Conservation (phyloP, 2,888 invertebrate genomes). For the Leptinotarsa juncta region DNA sequence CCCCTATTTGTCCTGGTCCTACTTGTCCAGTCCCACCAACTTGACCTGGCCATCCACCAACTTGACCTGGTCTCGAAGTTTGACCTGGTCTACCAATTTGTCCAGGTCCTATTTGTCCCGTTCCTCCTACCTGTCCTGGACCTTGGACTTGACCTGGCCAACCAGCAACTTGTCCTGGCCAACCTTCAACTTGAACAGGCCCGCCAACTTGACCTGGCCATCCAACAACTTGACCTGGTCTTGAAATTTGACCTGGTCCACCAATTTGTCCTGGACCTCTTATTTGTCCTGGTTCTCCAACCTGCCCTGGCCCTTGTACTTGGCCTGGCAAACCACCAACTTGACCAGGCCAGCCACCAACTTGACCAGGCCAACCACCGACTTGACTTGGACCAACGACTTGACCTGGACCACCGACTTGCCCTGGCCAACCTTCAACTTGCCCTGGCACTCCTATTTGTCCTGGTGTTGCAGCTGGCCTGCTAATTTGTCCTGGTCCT, state of each 20-base stretch:
- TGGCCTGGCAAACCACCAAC: conserved; percentile 29
- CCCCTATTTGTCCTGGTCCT: conserved; percentile 25
- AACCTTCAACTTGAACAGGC: conserved; percentile 34
- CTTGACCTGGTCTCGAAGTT: conserved; percentile 31
- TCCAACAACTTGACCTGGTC: conserved; percentile 26
- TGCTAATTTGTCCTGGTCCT: conserved; percentile 40
- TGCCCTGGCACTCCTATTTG: conserved; percentile 26
- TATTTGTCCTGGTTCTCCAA: conserved; percentile 17
- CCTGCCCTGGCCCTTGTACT: conserved; percentile 30
- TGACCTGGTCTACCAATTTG: conserved; percentile 25
- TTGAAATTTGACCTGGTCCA: conserved; percentile 35
- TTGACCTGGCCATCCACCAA: conserved; percentile 18
- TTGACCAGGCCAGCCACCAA: conserved; percentile 34
- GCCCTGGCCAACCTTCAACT: conserved; percentile 25
- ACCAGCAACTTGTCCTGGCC: conserved; percentile 41
- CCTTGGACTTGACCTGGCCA: conserved; percentile 27
- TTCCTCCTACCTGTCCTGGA: conserved; percentile 20
- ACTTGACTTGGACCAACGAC: conserved; percentile 8
- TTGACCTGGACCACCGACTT: conserved; percentile 33
- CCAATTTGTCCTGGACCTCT: conserved; percentile 31
- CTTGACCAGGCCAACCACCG: conserved; percentile 24
- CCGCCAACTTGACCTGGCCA: conserved; percentile 30
- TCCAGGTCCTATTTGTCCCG: neutral
- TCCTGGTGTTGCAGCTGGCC: conserved; percentile 27
- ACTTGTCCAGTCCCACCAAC: conserved; percentile 23